These are phyloP conservation scores for Agonopterix subpropinquella DNA, from an alignment of 2,888 invertebrate species.

Conservation along the genomic window DNA sequence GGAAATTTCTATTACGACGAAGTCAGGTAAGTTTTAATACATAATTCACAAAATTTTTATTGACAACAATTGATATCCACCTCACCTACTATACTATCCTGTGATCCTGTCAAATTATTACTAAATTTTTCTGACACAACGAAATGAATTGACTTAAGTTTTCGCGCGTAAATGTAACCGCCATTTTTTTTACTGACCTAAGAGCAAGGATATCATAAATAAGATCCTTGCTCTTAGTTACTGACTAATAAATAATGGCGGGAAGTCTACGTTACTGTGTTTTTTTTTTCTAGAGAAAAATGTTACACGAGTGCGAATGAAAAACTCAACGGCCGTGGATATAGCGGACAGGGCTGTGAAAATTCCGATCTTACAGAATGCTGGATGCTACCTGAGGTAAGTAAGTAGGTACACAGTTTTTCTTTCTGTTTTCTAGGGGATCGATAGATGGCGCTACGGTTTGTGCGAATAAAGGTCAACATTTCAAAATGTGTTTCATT, in stretches of 20 bases:
- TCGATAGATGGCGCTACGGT: no score
- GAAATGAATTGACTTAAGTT: background rate
- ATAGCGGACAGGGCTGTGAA: constrained; percentile 54
- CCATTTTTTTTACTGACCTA: background rate
- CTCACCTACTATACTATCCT: background rate
- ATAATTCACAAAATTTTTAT: background rate
- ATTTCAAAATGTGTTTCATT: no score
- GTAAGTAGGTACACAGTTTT: background rate
- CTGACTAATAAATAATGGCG: constrained; percentile 1
- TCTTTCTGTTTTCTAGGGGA: no score
- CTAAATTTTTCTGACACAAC: background rate
- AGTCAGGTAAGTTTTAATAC: constrained; percentile 35
- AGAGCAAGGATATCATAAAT: no score
- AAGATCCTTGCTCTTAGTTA: no score
- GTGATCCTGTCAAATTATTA: background rate
- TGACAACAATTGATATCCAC: background rate
- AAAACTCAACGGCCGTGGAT: constrained; percentile 40
- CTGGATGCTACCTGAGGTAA: constrained; percentile 77
- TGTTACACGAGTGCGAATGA: constrained; percentile 57
- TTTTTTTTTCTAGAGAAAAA: constrained; percentile 50
- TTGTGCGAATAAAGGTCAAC: no score
- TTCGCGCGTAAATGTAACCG: constrained; percentile 6
- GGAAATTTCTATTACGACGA: constrained; percentile 75
- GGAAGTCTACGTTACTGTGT: constrained; percentile 2
- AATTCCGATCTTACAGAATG: constrained; percentile 72